Conservation (phyloP, 2,888 invertebrate species). For the Adelphocoris suturalis region DNA sequence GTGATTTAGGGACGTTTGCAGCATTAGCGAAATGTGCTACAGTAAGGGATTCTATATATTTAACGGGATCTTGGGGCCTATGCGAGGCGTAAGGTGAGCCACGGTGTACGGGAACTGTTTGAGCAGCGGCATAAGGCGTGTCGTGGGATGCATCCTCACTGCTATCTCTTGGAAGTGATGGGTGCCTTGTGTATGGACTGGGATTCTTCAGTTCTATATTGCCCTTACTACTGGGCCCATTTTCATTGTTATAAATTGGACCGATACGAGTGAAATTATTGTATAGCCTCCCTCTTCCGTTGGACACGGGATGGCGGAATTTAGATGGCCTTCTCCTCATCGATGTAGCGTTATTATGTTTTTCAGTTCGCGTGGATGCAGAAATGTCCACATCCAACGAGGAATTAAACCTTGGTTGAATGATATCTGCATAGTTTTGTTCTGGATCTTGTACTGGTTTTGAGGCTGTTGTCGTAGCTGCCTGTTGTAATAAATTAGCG, state of each 20-base stretch:
- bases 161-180: constrained; percentile 73
- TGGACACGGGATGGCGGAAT: not conserved
- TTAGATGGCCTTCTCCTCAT: constrained; percentile 9
- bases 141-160: constrained; percentile 50
- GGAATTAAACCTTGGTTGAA: constrained; percentile 58
- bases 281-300: constrained; percentile 25
- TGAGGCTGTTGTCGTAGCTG: not conserved
- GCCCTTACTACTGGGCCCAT: not conserved
- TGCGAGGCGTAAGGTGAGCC: not conserved
- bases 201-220: constrained; percentile 37
- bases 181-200: constrained; percentile 72
- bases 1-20: constrained; percentile 71
- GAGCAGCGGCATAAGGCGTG: constrained; percentile 29
- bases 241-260: not conserved
- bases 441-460: not conserved
- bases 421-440: constrained; percentile 49
- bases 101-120: not conserved
- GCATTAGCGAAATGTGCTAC: constrained; percentile 75
- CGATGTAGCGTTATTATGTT: not conserved
- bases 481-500: constrained; percentile 45
- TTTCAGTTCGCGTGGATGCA: not conserved
- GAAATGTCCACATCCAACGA: constrained; percentile 42
- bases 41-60: constrained; percentile 76
- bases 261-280: constrained; percentile 61
- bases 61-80: constrained; percentile 70